phyloP scores from a whole-genome alignment of 2,888 invertebrate species.

The Acanthoscelides obtectus region DNA sequence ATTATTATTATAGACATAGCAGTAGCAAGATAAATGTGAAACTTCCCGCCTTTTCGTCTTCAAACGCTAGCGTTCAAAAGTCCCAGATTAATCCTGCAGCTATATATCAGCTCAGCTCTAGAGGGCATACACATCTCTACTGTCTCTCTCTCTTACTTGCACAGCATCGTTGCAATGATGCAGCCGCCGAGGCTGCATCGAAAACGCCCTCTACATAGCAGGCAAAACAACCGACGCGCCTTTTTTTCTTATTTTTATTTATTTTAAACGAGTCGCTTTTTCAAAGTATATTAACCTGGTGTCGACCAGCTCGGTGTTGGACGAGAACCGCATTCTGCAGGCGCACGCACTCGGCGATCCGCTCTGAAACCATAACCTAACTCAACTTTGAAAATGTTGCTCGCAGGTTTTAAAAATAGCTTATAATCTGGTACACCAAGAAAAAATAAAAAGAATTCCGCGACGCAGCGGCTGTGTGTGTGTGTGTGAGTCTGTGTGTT shows the following conservation, averaged over 20 bases:
- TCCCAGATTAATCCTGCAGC: constrained; percentile 14
- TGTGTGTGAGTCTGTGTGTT: not conserved
- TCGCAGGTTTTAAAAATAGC: constrained; percentile 47
- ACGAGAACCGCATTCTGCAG: constrained; percentile 21
- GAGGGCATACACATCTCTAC: constrained; percentile 24
- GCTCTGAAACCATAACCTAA: constrained; percentile 46
- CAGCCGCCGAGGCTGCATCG: not conserved
- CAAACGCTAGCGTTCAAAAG: not conserved
- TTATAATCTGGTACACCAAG: constrained; percentile 38
- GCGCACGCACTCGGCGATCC: constrained; percentile 25
- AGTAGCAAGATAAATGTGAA: not conserved
- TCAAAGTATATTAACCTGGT: constrained; percentile 48
- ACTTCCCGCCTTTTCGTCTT: not conserved
- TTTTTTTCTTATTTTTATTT: constrained; percentile 38
- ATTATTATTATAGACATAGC: too few relatives aligned
- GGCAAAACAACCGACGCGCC: constrained; percentile 28
- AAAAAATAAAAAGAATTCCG: constrained; percentile 11
- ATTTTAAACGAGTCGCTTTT: constrained; percentile 45
- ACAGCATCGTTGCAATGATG: constrained; percentile 7
- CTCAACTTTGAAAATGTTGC: constrained; percentile 47
- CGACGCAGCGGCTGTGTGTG: not conserved
- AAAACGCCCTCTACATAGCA: constrained; percentile 37
- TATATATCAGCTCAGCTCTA: constrained; percentile 27
- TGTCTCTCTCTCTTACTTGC: constrained; percentile 1
- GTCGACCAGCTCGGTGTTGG: constrained; percentile 28